Base-by-base conservation (phyloP, 35 echinoderm and acorn worm species). In the Acanthaster planci region DNA sequence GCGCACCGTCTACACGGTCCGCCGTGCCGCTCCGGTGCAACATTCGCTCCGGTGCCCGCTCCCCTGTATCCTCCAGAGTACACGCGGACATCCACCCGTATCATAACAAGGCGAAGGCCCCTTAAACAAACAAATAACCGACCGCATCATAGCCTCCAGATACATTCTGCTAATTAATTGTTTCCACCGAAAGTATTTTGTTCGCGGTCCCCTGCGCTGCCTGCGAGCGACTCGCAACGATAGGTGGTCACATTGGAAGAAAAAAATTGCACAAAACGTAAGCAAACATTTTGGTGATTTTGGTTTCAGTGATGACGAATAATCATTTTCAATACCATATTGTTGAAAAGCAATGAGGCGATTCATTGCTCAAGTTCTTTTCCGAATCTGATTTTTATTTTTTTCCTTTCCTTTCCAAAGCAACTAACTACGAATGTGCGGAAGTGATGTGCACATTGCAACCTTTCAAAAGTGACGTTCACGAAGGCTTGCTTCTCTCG, bases 81-180 rank as follows among this genome's bases (percentile, higher is more conserved):
- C 64, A 72, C 26, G 64, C 26, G 64, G 60, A 72, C 34, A 72
- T 72, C 64, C 34, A 72, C 34, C 64, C 64, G 30, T 72, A 72
- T 72, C 64, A 72, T 72, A 72, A 72, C 64, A 72, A 26, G 23
- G 22, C 64, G 26, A 72, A 36, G 64, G 64, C 34, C 2, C 15
- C 64, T 35, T 72, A 72, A 72, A 72, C 64, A 72, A 72, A 72
- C 64, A 72, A 72, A 72, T 72, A 72, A 12, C 26, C 34, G 29
- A 34, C 10, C 64, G 64, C 34, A 72, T 34, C 34, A 29, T 72
- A 34, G 19, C 64, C 64, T 14, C 0, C 26, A 72, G 64, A 31
- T 9, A 34, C 26, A 72, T 34, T 27, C 8, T 72, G 64, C 64
- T 72, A 72, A 72, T 72, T 72, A 72, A 72, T 72, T 72, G 64